Conservation (phyloP, 2,888 invertebrate genomes). For the Apamea anceps region DNA sequence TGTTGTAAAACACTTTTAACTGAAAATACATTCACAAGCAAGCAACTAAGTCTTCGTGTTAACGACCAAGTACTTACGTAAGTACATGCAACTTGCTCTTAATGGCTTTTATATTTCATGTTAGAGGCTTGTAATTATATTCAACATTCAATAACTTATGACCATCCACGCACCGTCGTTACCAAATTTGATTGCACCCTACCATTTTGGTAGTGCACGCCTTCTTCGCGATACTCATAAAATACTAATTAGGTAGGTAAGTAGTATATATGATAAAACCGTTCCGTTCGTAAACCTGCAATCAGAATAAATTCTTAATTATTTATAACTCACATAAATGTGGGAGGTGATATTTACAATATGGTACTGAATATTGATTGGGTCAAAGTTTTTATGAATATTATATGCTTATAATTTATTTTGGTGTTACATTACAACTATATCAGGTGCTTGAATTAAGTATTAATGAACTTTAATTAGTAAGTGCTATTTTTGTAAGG, state of each 20-base stretch:
- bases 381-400: constrained; percentile 39
- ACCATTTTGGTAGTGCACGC: constrained; percentile 35
- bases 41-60: neutral
- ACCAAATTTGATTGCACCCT: constrained; percentile 14
- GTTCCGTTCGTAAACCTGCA: constrained; percentile 71
- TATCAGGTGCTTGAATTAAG: constrained; percentile 4
- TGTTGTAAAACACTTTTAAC: neutral
- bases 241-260: constrained; percentile 74
- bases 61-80: neutral
- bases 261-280: constrained; percentile 66
- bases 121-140: constrained; percentile 37
- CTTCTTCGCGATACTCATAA: constrained; percentile 72
- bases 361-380: constrained; percentile 52
- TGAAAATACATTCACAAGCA: neutral
- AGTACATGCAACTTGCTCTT: neutral
- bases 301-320: constrained; percentile 73
- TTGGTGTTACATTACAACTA: neutral
- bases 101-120: constrained; percentile 41
- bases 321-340: constrained; percentile 63
- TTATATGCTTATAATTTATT: constrained; percentile 20
- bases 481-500: neutral
- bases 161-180: neutral
- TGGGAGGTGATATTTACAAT: constrained; percentile 59
- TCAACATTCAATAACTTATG: constrained; percentile 15
- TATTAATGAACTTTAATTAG: neutral